Evolutionary conservation across 1,140 invertebrate species (phyloP), one percentile per base, ranked within the genome.

Genomic region (Ips nitidus): DNA sequence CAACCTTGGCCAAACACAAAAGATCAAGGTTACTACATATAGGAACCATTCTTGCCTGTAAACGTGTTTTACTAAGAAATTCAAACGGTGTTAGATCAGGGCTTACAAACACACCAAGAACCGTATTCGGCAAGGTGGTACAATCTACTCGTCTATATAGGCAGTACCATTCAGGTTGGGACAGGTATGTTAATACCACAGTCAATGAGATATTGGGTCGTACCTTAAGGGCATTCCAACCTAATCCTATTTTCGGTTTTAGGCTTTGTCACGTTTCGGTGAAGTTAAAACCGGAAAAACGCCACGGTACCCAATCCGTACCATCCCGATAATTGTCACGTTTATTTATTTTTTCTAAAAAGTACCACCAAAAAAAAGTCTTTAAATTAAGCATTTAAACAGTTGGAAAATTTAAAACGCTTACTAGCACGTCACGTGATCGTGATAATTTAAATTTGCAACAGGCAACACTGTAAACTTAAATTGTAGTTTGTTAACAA

Each of bases 181-280:
- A 38, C 63, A 65, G 63, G 63, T 65, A 65, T 65, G 40, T 65
- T 65, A 65, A 65, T 65, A 53, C 36, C 41, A 38, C 45, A 40
- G 41, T 65, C 50, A 65, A 65, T 65, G 63, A 43, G 52, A 3
- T 52, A 6, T 52, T 6, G 61, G 50, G 39, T 52, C 57, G 45
- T 47, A 5, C 2, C 36, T 36, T 4, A 6, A 53, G 55, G 55
- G 5, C 58, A 60, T 39, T 22, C 4, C 45, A 60, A 2, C 2
- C 58, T 60, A 36, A 45, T 60, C 45, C 45, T 45, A 7, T 60
- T 60, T 60, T 60, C 39, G 41, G 5, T 22, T 42, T 6, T n/a
- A n/a, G 8, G 41, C 41, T 60, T 60, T 45, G 40, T 60, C 42
- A 43, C 40, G 41, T 60, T n/a, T 60, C 37, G 41, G 40, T 22